Conservation (phyloP, 2,888 invertebrate species). For the Atethmia centrago region DNA sequence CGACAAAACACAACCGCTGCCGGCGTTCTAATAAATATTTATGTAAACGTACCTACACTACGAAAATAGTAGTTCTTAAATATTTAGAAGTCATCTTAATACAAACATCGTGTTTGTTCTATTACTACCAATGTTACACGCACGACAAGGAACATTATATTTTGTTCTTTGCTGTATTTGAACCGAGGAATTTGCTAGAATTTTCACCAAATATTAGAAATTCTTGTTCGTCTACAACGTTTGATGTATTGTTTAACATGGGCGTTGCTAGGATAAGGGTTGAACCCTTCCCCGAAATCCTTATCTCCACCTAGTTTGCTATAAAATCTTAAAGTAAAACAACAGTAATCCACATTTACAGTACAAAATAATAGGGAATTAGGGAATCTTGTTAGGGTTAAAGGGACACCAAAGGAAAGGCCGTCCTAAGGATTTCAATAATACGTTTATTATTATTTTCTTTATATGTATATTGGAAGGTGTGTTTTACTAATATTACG, state of each 20-base stretch:
- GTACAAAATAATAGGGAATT: no score
- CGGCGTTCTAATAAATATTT: slow-evolving; percentile 35
- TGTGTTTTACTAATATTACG: no score
- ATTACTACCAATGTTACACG: slow-evolving; percentile 33
- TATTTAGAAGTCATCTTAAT: slow-evolving; percentile 39
- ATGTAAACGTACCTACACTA: slow-evolving; percentile 28
- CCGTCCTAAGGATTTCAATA: no score
- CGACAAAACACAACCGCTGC: slow-evolving; percentile 35
- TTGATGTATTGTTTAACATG: background rate
- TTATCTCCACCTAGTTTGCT: no score
- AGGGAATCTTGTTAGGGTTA: no score
- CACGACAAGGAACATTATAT: slow-evolving; percentile 6
- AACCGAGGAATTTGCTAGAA: background rate
- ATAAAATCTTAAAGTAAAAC: background rate
- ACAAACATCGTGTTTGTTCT: slow-evolving; percentile 34
- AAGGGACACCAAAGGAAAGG: no score
- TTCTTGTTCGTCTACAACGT: background rate
- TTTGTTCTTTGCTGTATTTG: background rate
- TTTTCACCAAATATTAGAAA: background rate
- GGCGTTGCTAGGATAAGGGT: background rate
- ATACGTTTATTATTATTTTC: no score
- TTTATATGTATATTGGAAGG: no score
- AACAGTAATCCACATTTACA: background rate
- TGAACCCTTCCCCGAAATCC: background rate
- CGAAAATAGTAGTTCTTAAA: slow-evolving; percentile 42